Evolutionary conservation across 1,140 invertebrate species (phyloP).

Genomic region (Procambarus clarkii): DNA sequence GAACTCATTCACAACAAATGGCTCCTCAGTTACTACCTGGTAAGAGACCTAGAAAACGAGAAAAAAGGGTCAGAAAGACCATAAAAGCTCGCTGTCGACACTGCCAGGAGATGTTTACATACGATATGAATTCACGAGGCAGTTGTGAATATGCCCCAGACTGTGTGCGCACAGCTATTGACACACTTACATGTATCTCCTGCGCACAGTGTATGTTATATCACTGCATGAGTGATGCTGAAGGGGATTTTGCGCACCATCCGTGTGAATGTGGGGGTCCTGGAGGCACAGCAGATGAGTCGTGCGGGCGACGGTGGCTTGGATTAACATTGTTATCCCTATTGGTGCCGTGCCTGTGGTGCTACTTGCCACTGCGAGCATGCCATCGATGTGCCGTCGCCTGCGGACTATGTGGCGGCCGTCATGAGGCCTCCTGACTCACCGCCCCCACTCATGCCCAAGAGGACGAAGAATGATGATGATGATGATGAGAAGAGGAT

Average conservation of each 20-base stretch:
- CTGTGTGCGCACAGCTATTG: conserved; percentile 86
- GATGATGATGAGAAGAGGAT: conserved; percentile 61
- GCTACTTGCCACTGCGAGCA: conserved; percentile 90
- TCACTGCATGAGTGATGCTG: conserved; percentile 92
- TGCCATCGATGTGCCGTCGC: conserved; percentile 84
- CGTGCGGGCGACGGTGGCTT: conserved; percentile 83
- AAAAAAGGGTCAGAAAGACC: conserved; percentile 73
- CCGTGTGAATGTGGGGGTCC: conserved; percentile 84
- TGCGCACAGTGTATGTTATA: conserved; percentile 93
- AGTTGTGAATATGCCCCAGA: conserved; percentile 93
- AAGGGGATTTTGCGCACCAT: conserved; percentile 82
- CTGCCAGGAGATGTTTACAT: conserved; percentile 78
- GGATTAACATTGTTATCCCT: conserved; percentile 90
- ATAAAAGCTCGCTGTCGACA: conserved; percentile 75
- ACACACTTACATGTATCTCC: conserved; percentile 88
- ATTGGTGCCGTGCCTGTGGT: conserved; percentile 94
- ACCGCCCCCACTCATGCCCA: conserved; percentile 68
- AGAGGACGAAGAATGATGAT: conserved; percentile 62
- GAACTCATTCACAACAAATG: conserved; percentile 48
- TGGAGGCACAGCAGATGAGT: conserved; percentile 73
- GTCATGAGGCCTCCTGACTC: conserved; percentile 77
- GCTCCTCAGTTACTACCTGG: conserved; percentile 60
- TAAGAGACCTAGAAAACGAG: conserved; percentile 77
- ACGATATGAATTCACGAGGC: conserved; percentile 88
- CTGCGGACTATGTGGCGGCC: conserved; percentile 78